phyloP scores from a whole-genome alignment of 2,797 vertebrate genomes.

The Echeneis naucrates region DNA sequence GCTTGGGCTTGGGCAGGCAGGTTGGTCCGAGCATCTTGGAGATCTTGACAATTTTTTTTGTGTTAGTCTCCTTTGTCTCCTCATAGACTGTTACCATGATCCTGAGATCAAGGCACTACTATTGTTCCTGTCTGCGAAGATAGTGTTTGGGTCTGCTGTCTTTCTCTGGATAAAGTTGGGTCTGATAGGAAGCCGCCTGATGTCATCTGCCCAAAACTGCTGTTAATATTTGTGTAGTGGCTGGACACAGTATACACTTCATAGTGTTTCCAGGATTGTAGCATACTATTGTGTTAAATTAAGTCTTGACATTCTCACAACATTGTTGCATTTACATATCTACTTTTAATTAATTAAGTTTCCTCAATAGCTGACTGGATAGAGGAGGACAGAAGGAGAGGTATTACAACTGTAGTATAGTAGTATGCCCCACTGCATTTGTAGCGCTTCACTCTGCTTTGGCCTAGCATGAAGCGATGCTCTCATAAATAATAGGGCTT shows the following conservation, averaged over 20 bases:
- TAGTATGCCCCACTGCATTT: constrained; percentile 58
- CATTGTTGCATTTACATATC: constrained; percentile 33
- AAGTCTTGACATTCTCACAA: constrained; percentile 25
- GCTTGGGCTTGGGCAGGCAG: too few species aligned
- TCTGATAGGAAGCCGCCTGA: neutral
- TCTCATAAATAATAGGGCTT: constrained; percentile 16
- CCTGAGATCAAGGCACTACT: neutral
- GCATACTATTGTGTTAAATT: neutral
- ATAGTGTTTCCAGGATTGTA: too few species aligned
- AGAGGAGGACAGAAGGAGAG: constrained; percentile 96
- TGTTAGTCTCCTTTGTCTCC: neutral
- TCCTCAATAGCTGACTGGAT: constrained; percentile 92
- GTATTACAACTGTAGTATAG: constrained; percentile 82
- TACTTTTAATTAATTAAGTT: constrained; percentile 66
- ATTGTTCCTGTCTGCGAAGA: neutral
- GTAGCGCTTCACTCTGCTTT: constrained; percentile 67
- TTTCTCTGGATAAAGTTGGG: neutral
- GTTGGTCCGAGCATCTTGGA: too few species aligned
- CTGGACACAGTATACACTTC: too few species aligned
- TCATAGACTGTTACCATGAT: neutral
- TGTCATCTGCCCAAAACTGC: too few species aligned
- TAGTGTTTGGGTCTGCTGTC: neutral
- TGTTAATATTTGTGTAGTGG: too few species aligned
- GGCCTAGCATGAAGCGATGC: constrained; percentile 33
- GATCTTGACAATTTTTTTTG: neutral